Percentiles rank a stretch among this genome's conserved stretches.
These are phyloP conservation scores for Varanus komodoensis DNA, from an alignment of 2,113 vertebrate species.

Conservation along the genomic window DNA sequence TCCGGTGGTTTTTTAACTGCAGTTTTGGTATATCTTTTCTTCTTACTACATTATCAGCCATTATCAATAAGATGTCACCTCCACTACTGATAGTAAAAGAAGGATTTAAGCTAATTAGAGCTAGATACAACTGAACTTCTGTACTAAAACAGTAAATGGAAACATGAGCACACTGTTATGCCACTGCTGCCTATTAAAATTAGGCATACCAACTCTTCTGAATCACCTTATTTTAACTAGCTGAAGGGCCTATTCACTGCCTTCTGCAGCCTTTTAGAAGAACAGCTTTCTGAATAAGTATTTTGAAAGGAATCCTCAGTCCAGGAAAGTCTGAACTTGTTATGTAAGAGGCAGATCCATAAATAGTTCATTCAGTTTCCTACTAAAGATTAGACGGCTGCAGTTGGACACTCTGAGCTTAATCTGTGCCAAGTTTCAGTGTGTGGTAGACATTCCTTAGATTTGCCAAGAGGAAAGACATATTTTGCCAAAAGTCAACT, in stretches of 20 bases:
- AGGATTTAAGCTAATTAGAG: background rate
- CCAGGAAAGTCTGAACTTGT: background rate
- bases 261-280: background rate
- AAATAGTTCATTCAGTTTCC: conserved; percentile 14
- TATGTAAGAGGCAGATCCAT: conserved; percentile 30
- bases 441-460: conserved; percentile 50
- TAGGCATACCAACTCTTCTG: rapidly evolving
- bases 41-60: background rate
- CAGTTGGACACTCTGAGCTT: conserved; percentile 35
- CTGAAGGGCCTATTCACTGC: rapidly evolving
- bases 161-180: rapidly evolving
- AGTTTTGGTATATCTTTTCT: background rate
- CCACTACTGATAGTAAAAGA: background rate
- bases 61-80: background rate
- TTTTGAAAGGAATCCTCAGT: conserved; percentile 11
- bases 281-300: conserved; percentile 3
- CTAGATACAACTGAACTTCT: background rate
- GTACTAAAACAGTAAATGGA: background rate
- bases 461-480: conserved; percentile 54
- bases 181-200: rapidly evolving
- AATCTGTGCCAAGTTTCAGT: conserved; percentile 38
- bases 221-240: background rate
- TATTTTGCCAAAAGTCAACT: conserved; percentile 52
- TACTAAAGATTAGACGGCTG: conserved; percentile 40
- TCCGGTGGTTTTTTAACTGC: background rate